Evolutionary conservation across 2,797 vertebrate genomes (phyloP), one percentile per base, ranked within the genome.

Genomic region (Sebastes oblongus): DNA sequence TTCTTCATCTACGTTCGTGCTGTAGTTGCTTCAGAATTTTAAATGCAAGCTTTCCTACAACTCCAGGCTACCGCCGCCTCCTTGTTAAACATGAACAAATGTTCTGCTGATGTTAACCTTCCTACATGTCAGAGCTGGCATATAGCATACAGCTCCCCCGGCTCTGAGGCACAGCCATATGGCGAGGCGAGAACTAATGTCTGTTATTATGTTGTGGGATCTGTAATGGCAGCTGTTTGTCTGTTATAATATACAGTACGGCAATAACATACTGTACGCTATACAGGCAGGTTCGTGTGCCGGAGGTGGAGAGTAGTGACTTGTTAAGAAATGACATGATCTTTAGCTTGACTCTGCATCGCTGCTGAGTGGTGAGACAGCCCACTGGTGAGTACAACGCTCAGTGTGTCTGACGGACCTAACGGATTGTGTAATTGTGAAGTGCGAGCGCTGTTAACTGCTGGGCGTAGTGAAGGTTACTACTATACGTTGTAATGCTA

Each of bases 151-250:
- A 61, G 25, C 68, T 72, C 81, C 74, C 34, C 62, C 8, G 75
- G 78, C 82, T 86, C 64, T 71, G 73, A 86, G 46, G 72, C 77
- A 66, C 32, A 10, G 58, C 86, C 88, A 86, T 86, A 89, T 89
- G 86, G 78, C 27, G 69, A 81, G 58, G 34, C 55, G 27, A 66
- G 55, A 76, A 34, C 79, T 77, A 74, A 82, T 84, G 83, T 84
- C 80, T 82, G 84, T 79, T 81, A 54, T 82, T 72, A 74, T 62
- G n/a, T 70, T 6, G 52, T 27, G 27, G 29, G 56, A 75, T 70
- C 54, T 66, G 66, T 66, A 52, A 65, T 24, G 24, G 59, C 79
- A 82, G 64, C 73, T 78, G 75, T 62, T 20, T 36, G 77, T 79
- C 59, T 68, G 65, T 76, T 76, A 4, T 59, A 70, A 81, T 81